Percentiles rank a stretch among this genome's conserved stretches.
Conservation (phyloP, 2,797 vertebrate species). For the Onychomys arenicola region DNA sequence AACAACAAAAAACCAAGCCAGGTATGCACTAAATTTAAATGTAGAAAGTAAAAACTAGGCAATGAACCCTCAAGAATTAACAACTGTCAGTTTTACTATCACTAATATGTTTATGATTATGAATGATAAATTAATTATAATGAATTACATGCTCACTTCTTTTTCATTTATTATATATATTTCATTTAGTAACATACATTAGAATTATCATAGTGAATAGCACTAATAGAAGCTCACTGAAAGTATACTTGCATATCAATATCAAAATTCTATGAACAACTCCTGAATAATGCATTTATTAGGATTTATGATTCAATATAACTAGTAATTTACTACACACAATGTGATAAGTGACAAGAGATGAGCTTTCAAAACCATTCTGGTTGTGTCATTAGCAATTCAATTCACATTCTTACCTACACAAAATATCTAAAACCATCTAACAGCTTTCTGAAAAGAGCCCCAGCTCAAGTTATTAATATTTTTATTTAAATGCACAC, state of each 20-base stretch:
- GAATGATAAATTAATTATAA: slow-evolving; percentile 12
- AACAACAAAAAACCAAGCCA: background rate
- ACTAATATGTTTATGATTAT: background rate
- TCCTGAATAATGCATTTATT: slow-evolving; percentile 79
- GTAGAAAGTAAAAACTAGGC: background rate
- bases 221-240: slow-evolving; percentile 44
- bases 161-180: background rate
- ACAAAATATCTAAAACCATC: slow-evolving; percentile 80
- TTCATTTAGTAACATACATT: slow-evolving; percentile 44
- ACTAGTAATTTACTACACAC: slow-evolving; percentile 77
- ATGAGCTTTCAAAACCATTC: slow-evolving; percentile 74
- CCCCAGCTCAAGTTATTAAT: slow-evolving; percentile 82
- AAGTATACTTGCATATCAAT: slow-evolving; percentile 59
- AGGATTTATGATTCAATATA: slow-evolving; percentile 75
- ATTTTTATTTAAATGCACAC: slow-evolving; percentile 86
- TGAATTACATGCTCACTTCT: background rate
- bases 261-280: slow-evolving; percentile 71
- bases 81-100: background rate
- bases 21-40: background rate
- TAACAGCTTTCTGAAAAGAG: slow-evolving; percentile 79
- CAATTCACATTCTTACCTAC: slow-evolving; percentile 74
- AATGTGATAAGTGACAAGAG: slow-evolving; percentile 79
- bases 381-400: slow-evolving; percentile 77
- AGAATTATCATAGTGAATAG: slow-evolving; percentile 52
- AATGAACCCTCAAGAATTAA: background rate